Evolutionary conservation across 2,888 invertebrate genomes (phyloP).

Genomic region (Cynaeus angustus): DNA sequence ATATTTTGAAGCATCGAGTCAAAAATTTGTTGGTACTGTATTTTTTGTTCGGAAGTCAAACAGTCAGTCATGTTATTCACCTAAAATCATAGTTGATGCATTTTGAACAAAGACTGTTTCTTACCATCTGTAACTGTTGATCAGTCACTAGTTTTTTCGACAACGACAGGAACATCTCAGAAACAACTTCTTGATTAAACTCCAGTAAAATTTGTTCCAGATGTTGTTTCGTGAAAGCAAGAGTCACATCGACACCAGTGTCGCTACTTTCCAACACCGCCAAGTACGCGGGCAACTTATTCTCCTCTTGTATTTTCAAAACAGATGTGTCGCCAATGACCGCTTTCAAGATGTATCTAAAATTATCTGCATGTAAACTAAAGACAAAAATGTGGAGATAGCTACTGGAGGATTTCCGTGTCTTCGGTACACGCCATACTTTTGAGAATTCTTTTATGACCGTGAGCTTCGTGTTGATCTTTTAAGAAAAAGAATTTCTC

Average conservation of each 20-base stretch:
- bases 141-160: slow-evolving; percentile 23
- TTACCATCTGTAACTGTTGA: slow-evolving; percentile 8
- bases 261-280: slow-evolving; percentile 35
- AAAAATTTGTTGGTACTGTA: slow-evolving; percentile 13
- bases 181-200: slow-evolving; percentile 10
- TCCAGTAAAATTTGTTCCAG: slow-evolving; percentile 19
- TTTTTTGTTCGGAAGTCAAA: slow-evolving; percentile 19
- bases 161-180: slow-evolving; percentile 16
- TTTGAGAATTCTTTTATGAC: slow-evolving; percentile 41
- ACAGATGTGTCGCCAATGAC: slow-evolving; percentile 19
- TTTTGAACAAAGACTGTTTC: no score
- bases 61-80: slow-evolving; percentile 26
- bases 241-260: slow-evolving; percentile 18
- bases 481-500: slow-evolving; percentile 9
- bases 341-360: slow-evolving; percentile 1
- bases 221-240: slow-evolving; percentile 22
- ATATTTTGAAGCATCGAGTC: not conserved
- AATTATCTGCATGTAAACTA: not conserved
- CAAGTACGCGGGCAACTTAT: slow-evolving; percentile 18
- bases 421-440: slow-evolving; percentile 52
- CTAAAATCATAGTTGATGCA: slow-evolving; percentile 21
- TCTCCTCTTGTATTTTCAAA: not conserved
- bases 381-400: no score
- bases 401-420: slow-evolving; percentile 14
- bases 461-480: slow-evolving; percentile 62